These are phyloP conservation scores for Andrena bicolor DNA, from an alignment of 2,888 invertebrate species.

Conservation along the genomic window DNA sequence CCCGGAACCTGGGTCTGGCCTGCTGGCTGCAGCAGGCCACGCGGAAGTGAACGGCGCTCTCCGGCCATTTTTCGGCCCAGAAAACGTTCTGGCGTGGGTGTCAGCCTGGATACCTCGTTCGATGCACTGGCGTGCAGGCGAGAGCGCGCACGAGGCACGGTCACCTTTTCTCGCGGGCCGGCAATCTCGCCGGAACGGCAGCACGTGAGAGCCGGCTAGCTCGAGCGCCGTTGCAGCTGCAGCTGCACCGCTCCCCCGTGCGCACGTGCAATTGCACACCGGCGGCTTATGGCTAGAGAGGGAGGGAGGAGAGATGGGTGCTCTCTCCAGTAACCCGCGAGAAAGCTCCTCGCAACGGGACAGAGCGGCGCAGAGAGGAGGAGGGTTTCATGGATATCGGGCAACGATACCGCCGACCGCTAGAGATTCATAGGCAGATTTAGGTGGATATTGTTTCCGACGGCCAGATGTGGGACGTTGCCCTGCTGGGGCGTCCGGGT, in stretches of 20 bases:
- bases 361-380: slow-evolving; percentile 16
- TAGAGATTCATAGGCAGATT: slow-evolving; percentile 56
- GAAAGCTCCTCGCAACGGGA: slow-evolving; percentile 32
- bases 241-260: slow-evolving; percentile 18
- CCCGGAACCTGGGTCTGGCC: slow-evolving; percentile 74
- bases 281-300: not conserved
- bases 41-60: slow-evolving; percentile 81
- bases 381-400: slow-evolving; percentile 39
- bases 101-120: slow-evolving; percentile 80
- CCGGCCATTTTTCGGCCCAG: slow-evolving; percentile 81
- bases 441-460: slow-evolving; percentile 60
- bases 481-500: slow-evolving; percentile 48
- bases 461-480: slow-evolving; percentile 49
- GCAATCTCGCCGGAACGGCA: slow-evolving; percentile 3
- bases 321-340: slow-evolving; percentile 1
- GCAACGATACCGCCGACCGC: slow-evolving; percentile 46
- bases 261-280: not conserved
- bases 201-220: slow-evolving; percentile 68
- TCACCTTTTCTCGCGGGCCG: slow-evolving; percentile 57
- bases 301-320: too few species aligned
- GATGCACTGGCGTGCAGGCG: slow-evolving; percentile 59
- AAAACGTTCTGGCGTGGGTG: slow-evolving; percentile 80
- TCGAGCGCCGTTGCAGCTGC: slow-evolving; percentile 38
- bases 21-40: slow-evolving; percentile 70
- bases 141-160: slow-evolving; percentile 59